Base-by-base conservation (phyloP, 2,797 vertebrate species). In the Lithobates pipiens region DNA sequence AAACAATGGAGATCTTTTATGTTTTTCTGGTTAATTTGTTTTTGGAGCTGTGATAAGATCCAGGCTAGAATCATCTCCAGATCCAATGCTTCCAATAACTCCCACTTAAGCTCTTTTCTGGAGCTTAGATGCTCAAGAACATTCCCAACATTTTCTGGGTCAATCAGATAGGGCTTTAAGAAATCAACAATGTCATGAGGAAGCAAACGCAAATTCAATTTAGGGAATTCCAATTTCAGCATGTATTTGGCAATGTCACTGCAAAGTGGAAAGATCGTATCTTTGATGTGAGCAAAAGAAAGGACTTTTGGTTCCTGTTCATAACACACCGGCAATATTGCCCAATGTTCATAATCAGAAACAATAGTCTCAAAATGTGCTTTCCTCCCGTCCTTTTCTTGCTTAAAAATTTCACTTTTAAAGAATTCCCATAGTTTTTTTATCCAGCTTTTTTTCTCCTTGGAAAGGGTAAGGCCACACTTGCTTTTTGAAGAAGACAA, bases 171-270 rank as follows among this genome's bases (percentile, higher is more conserved):
- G 46, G 10, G 8, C 5, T 11, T 0, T 29, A 93, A 84, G 32
- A 0, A 85, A 8, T 0, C 0, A 18, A 13, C 3, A 23, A 90
- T 72, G 0, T 0, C 0, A 0, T 0, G 0, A 21, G 88, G 44
- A 63, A 92, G 34, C 27, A 89, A 67, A 23, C 0, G 29, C 0
- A 0, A 0, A 23, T 84, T 63, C 32, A 92, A 54, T 80, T 85
- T 57, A 61, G 90, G 87, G 76, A 92, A 88, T 9, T 91, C 92
- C 36, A 91, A 77, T 67, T 89, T 90, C 29, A 72, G 18, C 50
- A 92, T 76, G 23, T 84, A 77, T 5, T 73, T 1, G 39, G 0
- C 57, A 34, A 91, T 29, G 0, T 44, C 0, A 0, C 0, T 68
- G 1, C 0, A 0, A 69, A 57, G 16, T 0, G 21, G 0, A 50